A percentile compares a stretch with the other conserved stretches of the same genome.
These are phyloP conservation scores for Parazoanthus swiftii DNA, from an alignment of 92 coral and sea anemone species.

Conservation along the genomic window DNA sequence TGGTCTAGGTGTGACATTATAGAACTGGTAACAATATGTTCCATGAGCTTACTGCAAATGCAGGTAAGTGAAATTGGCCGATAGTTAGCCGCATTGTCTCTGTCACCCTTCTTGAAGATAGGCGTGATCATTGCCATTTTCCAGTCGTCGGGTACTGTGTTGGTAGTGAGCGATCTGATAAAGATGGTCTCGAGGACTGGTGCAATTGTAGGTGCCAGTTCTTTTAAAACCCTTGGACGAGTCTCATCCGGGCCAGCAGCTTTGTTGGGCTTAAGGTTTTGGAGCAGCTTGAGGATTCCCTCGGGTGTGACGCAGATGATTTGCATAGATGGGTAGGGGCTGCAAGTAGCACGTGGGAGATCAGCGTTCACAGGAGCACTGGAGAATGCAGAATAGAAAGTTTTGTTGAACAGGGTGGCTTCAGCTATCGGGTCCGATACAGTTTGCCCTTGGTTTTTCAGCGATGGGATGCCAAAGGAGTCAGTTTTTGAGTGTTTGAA, in stretches of 20 bases:
- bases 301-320: neutral
- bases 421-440: neutral
- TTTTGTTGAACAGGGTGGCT: neutral
- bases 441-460: neutral
- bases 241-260: neutral
- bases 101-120: conserved; percentile 12
- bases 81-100: neutral
- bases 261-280: neutral
- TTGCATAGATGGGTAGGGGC: neutral
- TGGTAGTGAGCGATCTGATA: conserved; percentile 7
- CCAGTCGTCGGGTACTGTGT: conserved; percentile 2
- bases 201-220: neutral
- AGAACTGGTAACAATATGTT: conserved; percentile 16
- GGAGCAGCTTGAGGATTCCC: neutral
- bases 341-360: neutral
- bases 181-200: conserved; percentile 10
- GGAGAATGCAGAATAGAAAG: neutral
- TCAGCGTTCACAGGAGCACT: neutral
- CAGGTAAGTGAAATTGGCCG: conserved; percentile 26
- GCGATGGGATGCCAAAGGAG: neutral
- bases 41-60: conserved; percentile 25
- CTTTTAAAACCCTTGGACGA: neutral
- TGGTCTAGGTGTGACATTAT: neutral
- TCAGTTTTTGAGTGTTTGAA: conserved; percentile 33
- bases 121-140: neutral